Conservation (phyloP, 2,888 invertebrate species). For the Dendrolimus houi region DNA sequence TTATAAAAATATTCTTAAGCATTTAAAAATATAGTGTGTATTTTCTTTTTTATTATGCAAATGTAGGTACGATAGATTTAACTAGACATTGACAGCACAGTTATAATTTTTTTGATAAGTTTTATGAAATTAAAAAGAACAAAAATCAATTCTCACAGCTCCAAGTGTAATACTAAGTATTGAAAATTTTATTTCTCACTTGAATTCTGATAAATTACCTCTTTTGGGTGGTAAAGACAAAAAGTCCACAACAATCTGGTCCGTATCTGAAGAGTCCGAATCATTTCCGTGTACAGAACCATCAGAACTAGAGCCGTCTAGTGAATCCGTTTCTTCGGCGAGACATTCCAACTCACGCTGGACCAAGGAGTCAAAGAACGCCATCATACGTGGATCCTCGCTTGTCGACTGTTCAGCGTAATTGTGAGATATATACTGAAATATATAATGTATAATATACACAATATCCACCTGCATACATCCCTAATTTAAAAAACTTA, state of each 20-base stretch:
- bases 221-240: slow-evolving; percentile 52
- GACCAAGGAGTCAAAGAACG: slow-evolving; percentile 95
- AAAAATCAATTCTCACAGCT: too few relatives aligned
- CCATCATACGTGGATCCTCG: slow-evolving; percentile 97
- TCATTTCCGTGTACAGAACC: slow-evolving; percentile 32
- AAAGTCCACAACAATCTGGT: slow-evolving; percentile 49
- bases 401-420: slow-evolving; percentile 90
- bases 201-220: slow-evolving; percentile 22
- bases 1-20: too few relatives aligned
- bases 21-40: too few relatives aligned
- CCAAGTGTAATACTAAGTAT: too few relatives aligned
- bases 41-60: too few relatives aligned
- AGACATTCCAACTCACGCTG: slow-evolving; percentile 92
- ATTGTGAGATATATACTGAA: slow-evolving; percentile 88
- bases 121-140: too few relatives aligned
- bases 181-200: too few relatives aligned
- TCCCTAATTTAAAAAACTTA: too few relatives aligned
- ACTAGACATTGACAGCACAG: too few relatives aligned
- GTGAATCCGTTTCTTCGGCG: slow-evolving; percentile 69
- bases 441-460: slow-evolving; percentile 5
- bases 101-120: too few relatives aligned
- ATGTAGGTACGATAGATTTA: too few relatives aligned
- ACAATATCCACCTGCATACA: background rate
- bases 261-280: slow-evolving; percentile 53
- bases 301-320: slow-evolving; percentile 47